Base-by-base conservation (phyloP, 2,113 vertebrate species). In the Hylia prasina region DNA sequence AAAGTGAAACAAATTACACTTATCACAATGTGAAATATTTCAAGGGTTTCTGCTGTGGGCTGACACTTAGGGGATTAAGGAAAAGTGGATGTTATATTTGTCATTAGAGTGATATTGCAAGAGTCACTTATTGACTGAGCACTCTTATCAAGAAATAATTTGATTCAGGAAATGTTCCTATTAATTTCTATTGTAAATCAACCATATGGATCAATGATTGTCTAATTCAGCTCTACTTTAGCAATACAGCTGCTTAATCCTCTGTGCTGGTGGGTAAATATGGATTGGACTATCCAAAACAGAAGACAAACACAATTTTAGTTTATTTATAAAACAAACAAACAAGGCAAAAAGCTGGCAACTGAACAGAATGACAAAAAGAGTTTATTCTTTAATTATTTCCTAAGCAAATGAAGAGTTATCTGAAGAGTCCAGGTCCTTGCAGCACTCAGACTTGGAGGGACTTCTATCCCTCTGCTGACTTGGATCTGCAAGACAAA, bases 241-340 rank as follows among this genome's bases (percentile, higher is more conserved):
- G 86, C 80, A 95, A 33, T 33, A 90, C 58, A 69, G 16, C 44
- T 89, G 72, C n/a, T 96, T 96, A 94, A 89, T 95, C 87, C 73
- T 53, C 69, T 47, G 19, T 75, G 54, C 56, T 84, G 33, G 44
- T 91, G 61, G 50, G 23, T 63, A 89, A 95, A 91, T 82, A 94
- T 10, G 79, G 76, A 91, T 88, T 83, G 37, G 21, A 54, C 69
- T 72, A 63, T 79, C 33, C 31, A 93, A 89, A 82, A 82, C 57
- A 61, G 18, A 87, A 77, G 37, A 11, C 39, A 90, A 94, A 90
- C 19, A 77, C 20, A 75, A 70, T 54, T 94, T 88, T 79, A 15
- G 60, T 73, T 91, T 35, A 77, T 86, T 92, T 90, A 35, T 72
- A 81, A 86, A 83, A 12, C 24, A 91, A 94, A 53, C 31, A 91